A percentile compares a stretch with the other conserved stretches of the same genome.
Conservation (phyloP, 2,888 invertebrate genomes). For the Lingula anatina region DNA sequence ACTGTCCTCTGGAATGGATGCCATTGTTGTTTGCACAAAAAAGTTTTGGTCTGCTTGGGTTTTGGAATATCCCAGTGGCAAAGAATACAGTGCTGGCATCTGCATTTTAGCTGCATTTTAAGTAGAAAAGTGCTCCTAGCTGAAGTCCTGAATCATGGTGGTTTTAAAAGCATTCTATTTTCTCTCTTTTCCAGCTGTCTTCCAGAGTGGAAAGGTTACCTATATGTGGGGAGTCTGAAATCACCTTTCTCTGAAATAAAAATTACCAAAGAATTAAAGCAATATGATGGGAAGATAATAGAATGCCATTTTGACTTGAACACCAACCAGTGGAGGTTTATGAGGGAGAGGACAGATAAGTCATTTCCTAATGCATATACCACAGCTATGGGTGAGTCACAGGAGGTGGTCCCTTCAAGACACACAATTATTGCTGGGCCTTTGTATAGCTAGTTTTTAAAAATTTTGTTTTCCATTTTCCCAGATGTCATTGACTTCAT, state of each 20-base stretch:
- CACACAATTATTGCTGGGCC: no score
- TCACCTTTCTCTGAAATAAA: slow-evolving; percentile 70
- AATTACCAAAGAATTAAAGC: slow-evolving; percentile 69
- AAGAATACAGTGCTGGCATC: no score
- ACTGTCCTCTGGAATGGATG: no score
- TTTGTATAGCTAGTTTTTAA: no score
- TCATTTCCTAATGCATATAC: slow-evolving; percentile 84
- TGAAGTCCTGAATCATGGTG: neutral
- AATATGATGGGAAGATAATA: slow-evolving; percentile 86
- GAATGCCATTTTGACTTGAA: slow-evolving; percentile 79
- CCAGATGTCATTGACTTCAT: neutral
- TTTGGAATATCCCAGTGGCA: neutral
- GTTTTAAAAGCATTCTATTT: no score
- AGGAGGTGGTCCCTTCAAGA: neutral
- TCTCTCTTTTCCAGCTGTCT: slow-evolving; percentile 47
- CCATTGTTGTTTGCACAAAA: neutral
- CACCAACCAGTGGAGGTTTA: slow-evolving; percentile 73
- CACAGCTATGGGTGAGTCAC: slow-evolving; percentile 69
- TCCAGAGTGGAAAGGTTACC: slow-evolving; percentile 58
- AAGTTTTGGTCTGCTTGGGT: neutral
- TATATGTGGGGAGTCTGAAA: slow-evolving; percentile 69
- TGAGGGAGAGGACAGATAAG: slow-evolving; percentile 95
- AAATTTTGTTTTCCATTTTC: neutral
- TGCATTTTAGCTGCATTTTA: no score
- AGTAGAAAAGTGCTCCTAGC: no score